Base-by-base conservation (phyloP, 2,888 invertebrate genomes). In the Hipparchia sbordonii region DNA sequence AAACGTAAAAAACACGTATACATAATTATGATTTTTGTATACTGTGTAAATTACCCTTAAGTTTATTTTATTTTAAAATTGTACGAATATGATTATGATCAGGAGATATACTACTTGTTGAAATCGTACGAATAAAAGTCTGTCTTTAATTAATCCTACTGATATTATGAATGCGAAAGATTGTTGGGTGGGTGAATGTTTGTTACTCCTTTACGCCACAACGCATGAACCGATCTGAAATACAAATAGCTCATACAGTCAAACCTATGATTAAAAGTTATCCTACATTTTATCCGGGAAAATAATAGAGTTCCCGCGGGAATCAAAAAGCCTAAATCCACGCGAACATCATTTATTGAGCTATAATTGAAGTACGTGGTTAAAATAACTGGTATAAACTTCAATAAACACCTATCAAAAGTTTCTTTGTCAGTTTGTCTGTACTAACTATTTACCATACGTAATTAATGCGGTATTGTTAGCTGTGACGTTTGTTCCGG, bases 391-490 rank as follows among this genome's bases (percentile, higher is more conserved):
- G 12, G 12, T 12, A 6, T 63, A 23, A 48, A 63, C 10, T 23
- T 48, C 48, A 23, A 51, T 63, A 63, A 63, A 63, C 63, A 48
- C 9, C 63, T 13, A 63, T 63, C 48, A 63, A 62, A 62, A 23
- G 63, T 63, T 48, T 51, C 13, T 63, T 63, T 48, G 63, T 63
- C 63, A 57, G 23, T 61, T 48, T 63, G 63, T 51, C 63, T 63
- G 9, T 57, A 23, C 57, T 48, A 6, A 48, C 48, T 23, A 33
- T 33, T 9, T 13, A 63, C 63, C 48, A 10, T 8, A 46, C 13
- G 13, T 62, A 62, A 62, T 62, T 52, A 65, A 65, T 65, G 51
- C 10, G 12, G 48, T 33, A 65, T 65, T 65, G 51, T 52, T 65
- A 10, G 10, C 33, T 52, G 6, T 12, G 65, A 48, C 65, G 65